phyloP scores from a whole-genome alignment of 1,140 invertebrate species.

The Drosophila sulfurigaster region DNA sequence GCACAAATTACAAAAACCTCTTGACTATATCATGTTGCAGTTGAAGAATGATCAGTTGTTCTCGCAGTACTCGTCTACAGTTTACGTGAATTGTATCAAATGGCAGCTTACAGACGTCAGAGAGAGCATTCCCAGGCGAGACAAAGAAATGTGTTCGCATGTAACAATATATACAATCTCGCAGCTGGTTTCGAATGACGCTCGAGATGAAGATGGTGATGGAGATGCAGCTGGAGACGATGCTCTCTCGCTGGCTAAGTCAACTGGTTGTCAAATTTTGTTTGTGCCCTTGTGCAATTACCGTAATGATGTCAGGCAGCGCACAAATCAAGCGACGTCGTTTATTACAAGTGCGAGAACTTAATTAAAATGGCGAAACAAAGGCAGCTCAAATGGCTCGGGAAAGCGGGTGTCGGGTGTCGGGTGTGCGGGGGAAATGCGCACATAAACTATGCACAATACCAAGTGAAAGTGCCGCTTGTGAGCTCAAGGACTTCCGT shows the following conservation, averaged over 20 bases:
- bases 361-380: slow-evolving; percentile 81
- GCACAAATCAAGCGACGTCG: slow-evolving; percentile 77
- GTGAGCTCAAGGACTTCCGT: slow-evolving; percentile 42
- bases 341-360: slow-evolving; percentile 82
- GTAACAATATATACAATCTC: background rate
- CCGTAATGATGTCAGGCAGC: slow-evolving; percentile 67
- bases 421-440: slow-evolving; percentile 9
- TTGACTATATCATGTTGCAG: background rate
- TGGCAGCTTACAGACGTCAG: background rate
- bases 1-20: background rate
- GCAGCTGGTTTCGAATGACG: background rate
- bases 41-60: background rate
- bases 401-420: background rate
- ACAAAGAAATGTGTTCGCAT: background rate
- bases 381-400: slow-evolving; percentile 40
- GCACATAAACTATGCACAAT: slow-evolving; percentile 77
- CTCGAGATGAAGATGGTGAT: background rate
- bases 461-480: slow-evolving; percentile 71
- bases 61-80: background rate
- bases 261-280: slow-evolving; percentile 68
- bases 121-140: background rate
- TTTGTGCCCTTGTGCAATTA: slow-evolving; percentile 67
- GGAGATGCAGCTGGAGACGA: background rate
- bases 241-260: slow-evolving; percentile 1
- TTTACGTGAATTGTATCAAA: background rate